These are phyloP conservation scores for Cistogaster globosa DNA, from an alignment of 2,888 invertebrate genomes.

Conservation along the genomic window DNA sequence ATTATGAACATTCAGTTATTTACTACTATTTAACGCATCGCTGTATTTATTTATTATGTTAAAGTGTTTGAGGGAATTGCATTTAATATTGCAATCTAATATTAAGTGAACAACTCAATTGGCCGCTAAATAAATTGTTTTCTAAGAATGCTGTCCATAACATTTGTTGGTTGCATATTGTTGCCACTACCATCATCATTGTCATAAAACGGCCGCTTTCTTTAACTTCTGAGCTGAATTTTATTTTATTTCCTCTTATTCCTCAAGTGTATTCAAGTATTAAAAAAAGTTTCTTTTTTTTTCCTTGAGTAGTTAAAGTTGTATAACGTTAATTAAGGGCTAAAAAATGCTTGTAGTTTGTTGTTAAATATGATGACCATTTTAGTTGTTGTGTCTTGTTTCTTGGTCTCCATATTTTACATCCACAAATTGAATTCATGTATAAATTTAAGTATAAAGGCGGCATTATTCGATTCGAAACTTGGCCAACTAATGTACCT, in stretches of 20 bases:
- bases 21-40: not conserved
- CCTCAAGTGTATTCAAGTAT: constrained; percentile 17
- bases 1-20: too few relatives aligned
- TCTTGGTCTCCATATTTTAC: constrained; percentile 33
- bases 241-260: constrained; percentile 35
- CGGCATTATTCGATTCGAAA: too few relatives aligned
- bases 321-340: constrained; percentile 78
- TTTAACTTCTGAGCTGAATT: constrained; percentile 49
- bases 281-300: constrained; percentile 29
- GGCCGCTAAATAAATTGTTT: constrained; percentile 71
- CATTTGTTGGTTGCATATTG: constrained; percentile 21
- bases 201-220: constrained; percentile 48
- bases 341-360: constrained; percentile 66
- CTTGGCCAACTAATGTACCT: too few relatives aligned
- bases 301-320: constrained; percentile 41
- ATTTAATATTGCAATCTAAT: constrained; percentile 61
- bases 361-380: constrained; percentile 38
- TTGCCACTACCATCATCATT: constrained; percentile 28
- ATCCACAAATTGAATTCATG: constrained; percentile 58
- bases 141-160: constrained; percentile 72
- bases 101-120: constrained; percentile 67
- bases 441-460: constrained; percentile 31
- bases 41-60: constrained; percentile 42
- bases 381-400: constrained; percentile 20
- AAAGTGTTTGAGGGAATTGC: constrained; percentile 52